Conservation (phyloP, 1,140 invertebrate genomes). For the Calephelis virginiensis region DNA sequence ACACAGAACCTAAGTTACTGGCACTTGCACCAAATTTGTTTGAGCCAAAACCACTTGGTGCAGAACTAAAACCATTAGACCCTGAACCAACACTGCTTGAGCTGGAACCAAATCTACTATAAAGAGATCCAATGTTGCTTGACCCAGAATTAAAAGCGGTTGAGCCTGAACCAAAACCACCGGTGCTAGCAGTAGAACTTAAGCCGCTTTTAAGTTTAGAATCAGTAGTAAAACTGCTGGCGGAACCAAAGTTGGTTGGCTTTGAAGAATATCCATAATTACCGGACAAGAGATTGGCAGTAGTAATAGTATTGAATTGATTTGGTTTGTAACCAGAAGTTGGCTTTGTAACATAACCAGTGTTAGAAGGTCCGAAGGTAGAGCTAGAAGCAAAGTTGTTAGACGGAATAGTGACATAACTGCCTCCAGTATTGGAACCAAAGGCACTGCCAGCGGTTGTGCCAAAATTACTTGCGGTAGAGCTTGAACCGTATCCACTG, state of each 20-base stretch:
- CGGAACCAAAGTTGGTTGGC: conserved; percentile 2
- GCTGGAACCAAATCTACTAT: conserved; percentile 13
- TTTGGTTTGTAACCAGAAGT: not conserved
- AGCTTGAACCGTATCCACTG: conserved; percentile 6
- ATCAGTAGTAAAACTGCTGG: not conserved
- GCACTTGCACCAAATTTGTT: conserved; percentile 17
- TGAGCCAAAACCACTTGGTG: conserved; percentile 7
- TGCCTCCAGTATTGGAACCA: not conserved
- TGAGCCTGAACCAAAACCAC: conserved; percentile 6
- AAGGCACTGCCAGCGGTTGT: conserved; percentile 9
- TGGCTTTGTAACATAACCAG: conserved; percentile 11
- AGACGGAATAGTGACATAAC: not conserved
- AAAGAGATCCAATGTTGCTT: conserved; percentile 9
- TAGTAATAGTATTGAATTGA: conserved; percentile 12
- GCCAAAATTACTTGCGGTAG: conserved; percentile 6
- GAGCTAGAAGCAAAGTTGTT: conserved; percentile 5
- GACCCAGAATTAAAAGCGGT: not conserved
- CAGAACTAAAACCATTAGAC: conserved; percentile 23
- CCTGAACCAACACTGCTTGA: conserved; percentile 1
- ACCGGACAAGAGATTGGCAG: not conserved
- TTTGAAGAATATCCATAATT: conserved; percentile 7
- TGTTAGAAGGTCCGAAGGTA: not conserved
- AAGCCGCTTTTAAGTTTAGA: not conserved
- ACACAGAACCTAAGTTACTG: conserved; percentile 8
- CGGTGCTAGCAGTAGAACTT: conserved; percentile 13